Evolutionary conservation across 2,113 vertebrate genomes (phyloP), one percentile per base, ranked within the genome.

Genomic region (Cynoglossus semilaevis): DNA sequence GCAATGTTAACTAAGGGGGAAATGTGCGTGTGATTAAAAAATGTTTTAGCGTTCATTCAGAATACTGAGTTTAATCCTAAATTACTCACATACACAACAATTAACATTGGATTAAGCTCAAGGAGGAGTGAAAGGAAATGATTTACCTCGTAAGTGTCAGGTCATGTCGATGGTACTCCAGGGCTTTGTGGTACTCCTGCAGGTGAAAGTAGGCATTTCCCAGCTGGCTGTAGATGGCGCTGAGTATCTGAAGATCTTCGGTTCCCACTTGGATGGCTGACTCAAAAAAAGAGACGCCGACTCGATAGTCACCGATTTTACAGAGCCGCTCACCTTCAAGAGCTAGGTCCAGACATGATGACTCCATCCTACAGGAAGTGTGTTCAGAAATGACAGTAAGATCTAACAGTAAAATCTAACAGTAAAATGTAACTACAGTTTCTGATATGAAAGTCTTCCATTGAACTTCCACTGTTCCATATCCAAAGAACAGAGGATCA

Each of bases 161-260:
- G 83, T 99, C 97, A 19, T 98, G 95, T 41, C 93, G 92, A 71
- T 99, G 96, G 84, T 96, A 99, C 56, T 99, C 96, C 72, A 99
- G 80, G 13, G 97, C 97, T 87, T 95, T 97, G 54, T 88, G 86
- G 57, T 98, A 98, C 56, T 99, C 94, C 18, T 95, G 94, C 47
- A 97, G 84, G 82, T 98, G 96, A 88, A 98, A 98, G 82, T 99
- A 98, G 44, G 97, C 96, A 44, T 98, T 98, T 74, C 97, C 97
- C 70, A 99, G 82, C 83, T 99, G 96, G 84, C 96, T 98, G 85
- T 99, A 99, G 90, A 98, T 99, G 69, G 97, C 96, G 2, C 96
- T 98, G 40, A 98, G 92, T 10, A 96, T 98, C 42, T 96, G 94
- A 14, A 98, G 85, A 86, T 99, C 97, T 82, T 98, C 96, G 0